phyloP scores from a whole-genome alignment of 2,113 vertebrate species.

The Entomyzon cyanotis region DNA sequence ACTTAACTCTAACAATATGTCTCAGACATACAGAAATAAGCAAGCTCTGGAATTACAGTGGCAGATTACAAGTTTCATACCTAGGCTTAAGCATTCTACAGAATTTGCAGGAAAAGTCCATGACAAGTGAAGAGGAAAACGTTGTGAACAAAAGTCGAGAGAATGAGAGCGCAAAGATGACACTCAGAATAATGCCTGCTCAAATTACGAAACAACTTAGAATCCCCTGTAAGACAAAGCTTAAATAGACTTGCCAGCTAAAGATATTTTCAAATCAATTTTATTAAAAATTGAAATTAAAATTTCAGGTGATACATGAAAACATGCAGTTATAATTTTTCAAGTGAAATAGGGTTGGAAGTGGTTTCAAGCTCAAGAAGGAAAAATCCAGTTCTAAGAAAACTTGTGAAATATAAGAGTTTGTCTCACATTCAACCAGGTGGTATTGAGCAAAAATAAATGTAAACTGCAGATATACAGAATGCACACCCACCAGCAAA shows the following conservation, averaged over 20 bases:
- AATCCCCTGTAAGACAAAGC: neutral
- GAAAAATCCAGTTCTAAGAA: neutral
- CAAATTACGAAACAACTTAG: neutral
- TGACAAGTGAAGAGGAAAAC: neutral
- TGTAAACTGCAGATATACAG: neutral
- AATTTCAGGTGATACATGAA: neutral
- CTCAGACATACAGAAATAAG: neutral
- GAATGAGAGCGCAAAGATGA: neutral
- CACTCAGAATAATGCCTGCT: neutral
- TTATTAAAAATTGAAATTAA: neutral
- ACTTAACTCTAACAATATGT: neutral
- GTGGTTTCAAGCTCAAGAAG: neutral
- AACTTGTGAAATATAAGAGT: neutral
- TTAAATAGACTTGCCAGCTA: neutral
- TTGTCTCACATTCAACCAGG: neutral
- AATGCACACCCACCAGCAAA: neutral
- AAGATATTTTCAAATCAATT: neutral
- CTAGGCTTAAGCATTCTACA: neutral
- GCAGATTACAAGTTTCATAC: neutral
- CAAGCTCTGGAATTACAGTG: neutral
- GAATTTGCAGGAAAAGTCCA: neutral
- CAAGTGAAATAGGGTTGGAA: neutral
- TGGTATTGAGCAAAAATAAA: neutral
- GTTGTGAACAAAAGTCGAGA: neutral
- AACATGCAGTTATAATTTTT: neutral